Evolutionary conservation across 2,888 invertebrate species (phyloP), one percentile per base, ranked within the genome.

Genomic region (Auanema freiburgensis): DNA sequence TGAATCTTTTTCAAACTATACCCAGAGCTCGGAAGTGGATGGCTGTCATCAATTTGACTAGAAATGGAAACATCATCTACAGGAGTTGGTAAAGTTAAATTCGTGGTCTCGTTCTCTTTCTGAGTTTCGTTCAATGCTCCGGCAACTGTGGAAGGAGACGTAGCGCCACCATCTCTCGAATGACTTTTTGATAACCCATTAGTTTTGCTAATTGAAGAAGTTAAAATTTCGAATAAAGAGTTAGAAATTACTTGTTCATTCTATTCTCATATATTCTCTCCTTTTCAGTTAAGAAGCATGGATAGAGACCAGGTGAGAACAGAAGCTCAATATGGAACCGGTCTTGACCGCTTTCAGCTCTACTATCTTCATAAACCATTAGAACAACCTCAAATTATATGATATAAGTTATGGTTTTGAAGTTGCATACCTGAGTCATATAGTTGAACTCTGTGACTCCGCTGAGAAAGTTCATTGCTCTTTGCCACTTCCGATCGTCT

Each of bases 331-430:
- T 93, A 85, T 98, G 98, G 85, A 97, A 98, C 74, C 96, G 76
- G 52, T 87, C 86, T 10, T 68, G 65, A 24, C 65, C 70, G 2
- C 60, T 58, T 91, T 91, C 86, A 8, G 95, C 0, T 92, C 95
- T 6, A 93, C 71, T 96, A 86, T 99, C 98, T 86, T 98, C 98
- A 84, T 98, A 99, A 0, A 95, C 87, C 97, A 99, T 98, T 93
- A 99, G 94, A 25, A 98, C 92, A 12, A 79, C 71, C 67, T 78
- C 65, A 25, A 59, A 61, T 0, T 18, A 25, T 16, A 6, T 4
- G n/a, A 5, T n/a, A 40, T 25, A 24, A 46, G n/a, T 43, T 43
- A 43, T 43, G n/a, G 11, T 43, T 12, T 43, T 12, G n/a, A 43
- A 43, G 43, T 43, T 43, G 14, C n/a, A 43, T 43, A 98, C 92